Percentiles rank a stretch among this genome's conserved stretches.
phyloP scores from a whole-genome alignment of 2,113 vertebrate species.

The Xenus cinereus region DNA sequence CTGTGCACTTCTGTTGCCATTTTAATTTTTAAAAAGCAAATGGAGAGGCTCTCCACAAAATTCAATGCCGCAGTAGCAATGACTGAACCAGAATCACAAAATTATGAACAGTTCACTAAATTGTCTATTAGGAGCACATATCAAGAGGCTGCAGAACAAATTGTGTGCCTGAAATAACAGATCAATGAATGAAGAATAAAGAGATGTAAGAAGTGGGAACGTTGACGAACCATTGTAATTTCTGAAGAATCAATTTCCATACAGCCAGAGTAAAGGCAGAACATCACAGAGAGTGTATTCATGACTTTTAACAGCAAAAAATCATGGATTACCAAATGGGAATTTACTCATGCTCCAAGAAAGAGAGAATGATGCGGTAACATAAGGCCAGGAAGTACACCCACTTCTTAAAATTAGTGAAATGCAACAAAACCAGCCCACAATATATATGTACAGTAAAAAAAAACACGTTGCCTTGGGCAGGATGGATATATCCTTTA shows the following conservation, averaged over 20 bases:
- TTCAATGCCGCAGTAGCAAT: slow-evolving; percentile 18
- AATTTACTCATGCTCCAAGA: not conserved
- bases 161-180: slow-evolving; percentile 21
- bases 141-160: slow-evolving; percentile 44
- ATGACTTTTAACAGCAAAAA: not conserved
- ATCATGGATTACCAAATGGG: not conserved
- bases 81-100: slow-evolving; percentile 44
- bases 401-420: not conserved
- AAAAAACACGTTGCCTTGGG: not conserved
- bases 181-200: slow-evolving; percentile 30
- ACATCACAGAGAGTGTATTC: not conserved
- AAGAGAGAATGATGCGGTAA: not conserved
- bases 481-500: not conserved
- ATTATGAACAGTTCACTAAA: slow-evolving; percentile 54
- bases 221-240: not conserved
- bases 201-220: not conserved
- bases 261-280: not conserved
- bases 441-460: not conserved
- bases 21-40: slow-evolving; percentile 59
- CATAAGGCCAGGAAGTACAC: not conserved
- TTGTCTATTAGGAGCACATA: slow-evolving; percentile 23
- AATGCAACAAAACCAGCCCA: not conserved
- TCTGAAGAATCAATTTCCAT: slow-evolving; percentile 24
- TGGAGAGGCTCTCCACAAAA: slow-evolving; percentile 52
- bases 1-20: slow-evolving; percentile 43